Conservation (phyloP, 2,888 invertebrate species). For the Stenurella melanura region DNA sequence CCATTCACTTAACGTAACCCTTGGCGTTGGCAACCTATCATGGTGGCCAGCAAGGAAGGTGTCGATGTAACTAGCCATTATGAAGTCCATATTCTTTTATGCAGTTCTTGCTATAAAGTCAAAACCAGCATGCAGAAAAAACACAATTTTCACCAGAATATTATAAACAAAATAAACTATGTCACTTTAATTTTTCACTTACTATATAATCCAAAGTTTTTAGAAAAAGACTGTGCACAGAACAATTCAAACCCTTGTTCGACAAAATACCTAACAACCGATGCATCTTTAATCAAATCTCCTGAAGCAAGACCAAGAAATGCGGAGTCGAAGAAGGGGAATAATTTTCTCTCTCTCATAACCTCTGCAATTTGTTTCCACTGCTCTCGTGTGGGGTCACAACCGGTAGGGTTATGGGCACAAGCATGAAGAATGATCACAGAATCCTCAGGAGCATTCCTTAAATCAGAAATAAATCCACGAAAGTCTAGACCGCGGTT, state of each 20-base stretch:
- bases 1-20: no score
- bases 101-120: no score
- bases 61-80: no score
- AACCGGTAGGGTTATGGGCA: slow-evolving; percentile 98
- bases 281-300: slow-evolving; percentile 92
- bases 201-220: slow-evolving; percentile 99
- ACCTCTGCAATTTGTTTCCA: slow-evolving; percentile 93
- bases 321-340: slow-evolving; percentile 94
- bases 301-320: slow-evolving; percentile 98
- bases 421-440: slow-evolving; percentile 95
- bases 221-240: slow-evolving; percentile 97
- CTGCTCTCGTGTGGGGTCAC: slow-evolving; percentile 94
- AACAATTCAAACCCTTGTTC: slow-evolving; percentile 91
- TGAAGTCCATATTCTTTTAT: no score
- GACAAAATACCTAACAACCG: slow-evolving; percentile 92
- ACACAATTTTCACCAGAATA: no score
- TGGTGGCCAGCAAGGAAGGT: no score
- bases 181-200: slow-evolving; percentile 67
- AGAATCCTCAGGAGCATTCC: slow-evolving; percentile 85
- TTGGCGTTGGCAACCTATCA: no score
- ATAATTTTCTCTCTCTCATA: slow-evolving; percentile 85
- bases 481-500: slow-evolving; percentile 80
- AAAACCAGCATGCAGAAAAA: no score
- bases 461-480: slow-evolving; percentile 85
- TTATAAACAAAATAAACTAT: no score